A percentile compares a stretch with the other conserved stretches of the same genome.
Evolutionary conservation across 2,888 invertebrate species (phyloP).

Genomic region (Agriopis aurantiaria): DNA sequence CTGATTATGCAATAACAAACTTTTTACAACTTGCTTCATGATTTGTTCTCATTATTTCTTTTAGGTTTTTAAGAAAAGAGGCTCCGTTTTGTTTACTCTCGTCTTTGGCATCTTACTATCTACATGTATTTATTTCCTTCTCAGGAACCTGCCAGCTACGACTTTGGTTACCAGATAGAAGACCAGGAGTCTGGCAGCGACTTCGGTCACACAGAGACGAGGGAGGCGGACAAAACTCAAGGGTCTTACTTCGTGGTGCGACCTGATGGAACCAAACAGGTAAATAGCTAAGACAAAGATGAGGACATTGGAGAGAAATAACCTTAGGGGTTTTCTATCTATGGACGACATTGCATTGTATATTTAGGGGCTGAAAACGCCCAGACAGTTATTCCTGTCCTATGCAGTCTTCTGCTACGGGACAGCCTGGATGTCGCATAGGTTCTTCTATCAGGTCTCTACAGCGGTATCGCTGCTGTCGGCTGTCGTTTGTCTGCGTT

Average conservation of each 20-base stretch:
- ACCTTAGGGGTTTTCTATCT: too few relatives aligned
- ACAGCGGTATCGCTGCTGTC: too few relatives aligned
- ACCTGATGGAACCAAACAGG: constrained; percentile 89
- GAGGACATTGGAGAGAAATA: neutral
- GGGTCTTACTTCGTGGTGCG: constrained; percentile 89
- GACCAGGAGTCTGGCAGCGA: constrained; percentile 88
- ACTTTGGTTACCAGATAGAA: constrained; percentile 89
- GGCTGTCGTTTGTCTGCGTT: neutral
- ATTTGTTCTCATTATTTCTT: too few relatives aligned
- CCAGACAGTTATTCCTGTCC: neutral
- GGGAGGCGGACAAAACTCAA: constrained; percentile 87
- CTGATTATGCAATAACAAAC: too few relatives aligned
- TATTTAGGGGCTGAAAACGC: too few relatives aligned
- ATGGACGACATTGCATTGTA: too few relatives aligned
- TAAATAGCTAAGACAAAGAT: constrained; percentile 36
- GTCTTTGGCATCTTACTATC: too few relatives aligned
- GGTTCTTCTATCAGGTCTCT: too few relatives aligned
- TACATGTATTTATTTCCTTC: neutral
- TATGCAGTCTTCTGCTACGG: neutral
- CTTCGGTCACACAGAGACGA: constrained; percentile 88
- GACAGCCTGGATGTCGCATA: neutral
- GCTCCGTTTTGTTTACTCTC: neutral
- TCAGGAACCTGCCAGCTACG: constrained; percentile 89
- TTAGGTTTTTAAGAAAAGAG: too few relatives aligned
- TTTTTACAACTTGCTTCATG: too few relatives aligned